These are phyloP conservation scores for Scylla paramamosain DNA, from an alignment of 1,140 invertebrate genomes.

Conservation along the genomic window DNA sequence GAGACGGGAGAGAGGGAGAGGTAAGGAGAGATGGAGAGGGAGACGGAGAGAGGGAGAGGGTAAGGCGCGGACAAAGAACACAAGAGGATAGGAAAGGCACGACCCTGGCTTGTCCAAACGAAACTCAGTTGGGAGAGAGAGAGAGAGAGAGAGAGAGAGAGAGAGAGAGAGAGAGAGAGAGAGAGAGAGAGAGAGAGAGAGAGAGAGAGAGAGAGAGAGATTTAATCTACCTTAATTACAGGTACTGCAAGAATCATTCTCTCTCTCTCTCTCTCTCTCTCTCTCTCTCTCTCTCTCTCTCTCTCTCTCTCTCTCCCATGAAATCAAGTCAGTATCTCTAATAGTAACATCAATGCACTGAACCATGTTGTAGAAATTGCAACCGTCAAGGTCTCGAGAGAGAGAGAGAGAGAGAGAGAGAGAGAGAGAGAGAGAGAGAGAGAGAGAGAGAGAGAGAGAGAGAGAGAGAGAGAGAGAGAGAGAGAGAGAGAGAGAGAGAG, in stretches of 20 bases:
- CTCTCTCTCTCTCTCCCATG: no score
- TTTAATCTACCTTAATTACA: no score
- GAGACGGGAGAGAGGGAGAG: no score
- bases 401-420: slow-evolving; percentile 20
- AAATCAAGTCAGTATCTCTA: no score
- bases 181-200: slow-evolving; percentile 20
- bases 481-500: not conserved
- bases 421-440: not conserved
- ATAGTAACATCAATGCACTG: no score
- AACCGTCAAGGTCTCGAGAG: not conserved
- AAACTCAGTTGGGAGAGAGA: no score
- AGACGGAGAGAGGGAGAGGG: not conserved
- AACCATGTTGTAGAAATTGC: no score
- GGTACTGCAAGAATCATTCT: no score
- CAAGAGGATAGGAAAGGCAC: slow-evolving; percentile 16
- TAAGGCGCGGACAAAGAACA: not conserved
- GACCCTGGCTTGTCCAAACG: not conserved
- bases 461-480: slow-evolving; percentile 20
- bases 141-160: slow-evolving; percentile 15
- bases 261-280: no score
- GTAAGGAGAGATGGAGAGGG: not conserved
- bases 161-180: slow-evolving; percentile 20
- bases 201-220: not conserved
- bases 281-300: no score
- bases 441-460: slow-evolving; percentile 9